Evolutionary conservation across 2,113 vertebrate genomes (phyloP).

Genomic region (Planiliza haematocheilus): DNA sequence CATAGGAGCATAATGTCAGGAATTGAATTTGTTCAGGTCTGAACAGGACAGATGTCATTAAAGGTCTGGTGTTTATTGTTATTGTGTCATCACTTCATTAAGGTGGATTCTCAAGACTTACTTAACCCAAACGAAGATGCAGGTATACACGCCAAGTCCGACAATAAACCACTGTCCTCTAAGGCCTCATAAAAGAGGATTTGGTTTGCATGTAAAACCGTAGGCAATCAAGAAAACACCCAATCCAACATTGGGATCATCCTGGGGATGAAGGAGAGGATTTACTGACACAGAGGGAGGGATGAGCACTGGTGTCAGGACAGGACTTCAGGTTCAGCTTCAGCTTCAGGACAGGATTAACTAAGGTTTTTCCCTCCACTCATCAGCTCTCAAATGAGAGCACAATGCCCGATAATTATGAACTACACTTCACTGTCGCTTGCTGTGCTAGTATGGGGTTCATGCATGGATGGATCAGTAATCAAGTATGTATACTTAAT

Average conservation of each 20-base stretch:
- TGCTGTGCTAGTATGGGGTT: neutral
- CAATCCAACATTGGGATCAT: constrained; percentile 64
- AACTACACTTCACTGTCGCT: constrained; percentile 24
- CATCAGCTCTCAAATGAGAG: constrained; percentile 11
- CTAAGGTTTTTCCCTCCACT: constrained; percentile 39
- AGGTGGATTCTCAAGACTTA: constrained; percentile 24
- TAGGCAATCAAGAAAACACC: constrained; percentile 71
- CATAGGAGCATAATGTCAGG: neutral
- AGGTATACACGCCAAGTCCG: constrained; percentile 26
- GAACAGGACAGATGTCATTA: constrained; percentile 9
- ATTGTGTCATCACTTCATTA: constrained; percentile 30
- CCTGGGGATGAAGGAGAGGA: constrained; percentile 67
- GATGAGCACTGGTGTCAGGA: constrained; percentile 24
- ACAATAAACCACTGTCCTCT: constrained; percentile 65
- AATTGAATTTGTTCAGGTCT: neutral
- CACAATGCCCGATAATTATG: constrained; percentile 26
- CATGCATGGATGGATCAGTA: neutral
- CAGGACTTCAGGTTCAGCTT: constrained; percentile 44
- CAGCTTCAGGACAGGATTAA: constrained; percentile 59
- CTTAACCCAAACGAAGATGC: constrained; percentile 38
- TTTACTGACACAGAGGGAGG: constrained; percentile 55
- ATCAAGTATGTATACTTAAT: neutral
- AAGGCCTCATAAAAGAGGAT: constrained; percentile 73
- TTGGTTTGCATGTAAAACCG: constrained; percentile 63
- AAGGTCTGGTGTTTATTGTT: constrained; percentile 25